Base-by-base conservation (phyloP, 1,140 invertebrate genomes). In the Drosophila watanabei region DNA sequence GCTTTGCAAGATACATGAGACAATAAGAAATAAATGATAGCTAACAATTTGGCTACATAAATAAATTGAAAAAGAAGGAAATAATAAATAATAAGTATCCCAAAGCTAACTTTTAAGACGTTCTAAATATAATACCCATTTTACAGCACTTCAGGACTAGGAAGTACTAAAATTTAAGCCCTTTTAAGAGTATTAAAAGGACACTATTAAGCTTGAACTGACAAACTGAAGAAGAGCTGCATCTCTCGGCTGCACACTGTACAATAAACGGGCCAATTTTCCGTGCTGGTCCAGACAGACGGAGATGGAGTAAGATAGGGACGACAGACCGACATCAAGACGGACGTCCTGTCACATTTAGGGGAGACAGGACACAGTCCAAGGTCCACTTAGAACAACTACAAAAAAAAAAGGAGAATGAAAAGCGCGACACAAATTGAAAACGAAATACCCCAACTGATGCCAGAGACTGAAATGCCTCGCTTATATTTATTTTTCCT, bases 391-490 rank as follows among this genome's bases (percentile, higher is more conserved):
- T 83, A 79, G 66, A 51, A 71, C 49, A 72, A 46, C 82, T 64
- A 77, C 52, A 72, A 45, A 43, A 45, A 43, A 39, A 45, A 61
- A 54, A 54, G n/a, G 59, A 63, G 49, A 76, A 65, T 54, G 61
- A 82, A 72, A 80, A 75, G 71, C 61, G 66, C 64, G 61, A 88
- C 72, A 80, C 71, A 87, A 87, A 88, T 84, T 88, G 85, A 87
- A 87, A 87, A 83, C 72, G 84, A 87, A 86, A 83, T 83, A 41
- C 51, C 66, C 66, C 66, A 77, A 73, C 71, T 75, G 70, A 65
- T 61, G 79, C 64, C 61, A 58, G 45, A 54, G 61, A 79, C 48
- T 66, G 39, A 57, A 82, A 81, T 75, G 61, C 66, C 52, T 39
- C 37, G 46, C 65, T 88, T 83, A 65, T 83, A 64, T 65, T 49